Base-by-base conservation (phyloP, 2,797 vertebrate species). In the Hippoglossus hippoglossus region DNA sequence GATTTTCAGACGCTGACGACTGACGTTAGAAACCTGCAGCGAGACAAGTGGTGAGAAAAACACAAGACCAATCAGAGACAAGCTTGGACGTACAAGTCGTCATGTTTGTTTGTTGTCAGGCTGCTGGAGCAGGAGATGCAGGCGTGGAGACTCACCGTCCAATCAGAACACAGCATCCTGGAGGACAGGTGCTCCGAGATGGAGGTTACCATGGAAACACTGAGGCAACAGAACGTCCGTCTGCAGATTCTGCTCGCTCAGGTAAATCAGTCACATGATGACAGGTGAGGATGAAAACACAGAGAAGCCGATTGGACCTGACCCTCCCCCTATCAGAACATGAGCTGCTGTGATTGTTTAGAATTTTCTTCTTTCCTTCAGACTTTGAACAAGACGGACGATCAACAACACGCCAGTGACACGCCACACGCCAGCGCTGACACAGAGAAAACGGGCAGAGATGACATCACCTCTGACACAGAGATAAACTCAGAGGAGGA, bases 111-210 rank as follows among this genome's bases (percentile, higher is more conserved):
- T 16, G 36, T 11, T 18, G 16, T 67, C 75, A 97, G 97, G 88
- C 73, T 95, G 63, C 69, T 96, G 79, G 95, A 95, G 81, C 93
- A 94, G 68, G 88, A 96, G 71, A 79, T 97, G 72, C 90, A 90
- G 36, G 91, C 67, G 12, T 94, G 91, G 94, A 94, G 89, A 68
- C 74, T 92, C 10, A 83, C 94, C 6, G 79, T 95, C 47, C 93
- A 94, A 85, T 91, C 94, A 28, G 91, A 96, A 54, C 92, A 93
- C 1, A 71, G 88, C 49, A 72, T 80, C 71, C 93, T 97, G 71
- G 93, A 96, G 87, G 92, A 95, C 75, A 94, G 90, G 84, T 95
- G 83, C 62, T 82, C 80, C 5, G 85, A 91, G 81, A 90, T 96
- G 85, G 96, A 97, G 87, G 89, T 90, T 54, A 94, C 93, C 76